A percentile compares a stretch with the other conserved stretches of the same genome.
Conservation (phyloP, 2,888 invertebrate genomes). For the Ophonus ardosiacus region DNA sequence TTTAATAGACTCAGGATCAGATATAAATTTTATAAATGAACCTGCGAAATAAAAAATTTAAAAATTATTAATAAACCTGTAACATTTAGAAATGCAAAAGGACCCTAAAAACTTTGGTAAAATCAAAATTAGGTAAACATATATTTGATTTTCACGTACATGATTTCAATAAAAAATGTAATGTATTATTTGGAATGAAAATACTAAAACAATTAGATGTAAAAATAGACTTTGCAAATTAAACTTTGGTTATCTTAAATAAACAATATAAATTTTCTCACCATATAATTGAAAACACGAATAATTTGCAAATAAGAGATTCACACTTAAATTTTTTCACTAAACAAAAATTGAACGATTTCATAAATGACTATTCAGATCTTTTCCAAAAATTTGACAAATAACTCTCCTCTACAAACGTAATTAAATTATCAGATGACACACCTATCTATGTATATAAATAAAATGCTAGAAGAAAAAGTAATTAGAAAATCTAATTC, state of each 20-base stretch:
- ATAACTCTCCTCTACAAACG: too few relatives aligned
- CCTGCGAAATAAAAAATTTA: neutral
- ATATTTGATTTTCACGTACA: too few relatives aligned
- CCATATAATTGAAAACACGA: too few relatives aligned
- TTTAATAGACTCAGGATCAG: slow-evolving; percentile 4
- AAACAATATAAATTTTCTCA: too few relatives aligned
- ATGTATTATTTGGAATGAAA: too few relatives aligned
- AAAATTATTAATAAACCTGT: slow-evolving; percentile 11
- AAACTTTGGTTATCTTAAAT: slow-evolving; percentile 51
- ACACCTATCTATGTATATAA: slow-evolving; percentile 66
- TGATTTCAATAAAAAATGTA: too few relatives aligned
- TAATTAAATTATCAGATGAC: slow-evolving; percentile 68
- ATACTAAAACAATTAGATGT: too few relatives aligned
- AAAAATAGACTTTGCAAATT: slow-evolving; percentile 8
- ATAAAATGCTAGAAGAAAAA: too few relatives aligned
- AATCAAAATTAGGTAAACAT: too few relatives aligned
- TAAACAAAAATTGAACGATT: slow-evolving; percentile 69
- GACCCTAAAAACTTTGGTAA: neutral
- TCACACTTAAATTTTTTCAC: slow-evolving; percentile 67
- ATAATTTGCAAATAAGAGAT: too few relatives aligned
- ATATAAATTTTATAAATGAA: slow-evolving; percentile 25
- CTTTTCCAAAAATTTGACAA: slow-evolving; percentile 72
- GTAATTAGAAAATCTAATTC: too few relatives aligned
- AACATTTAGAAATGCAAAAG: neutral
- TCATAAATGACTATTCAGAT: slow-evolving; percentile 70